A percentile compares a stretch with the other conserved stretches of the same genome.
These are phyloP conservation scores for Netelia fuscicornis DNA, from an alignment of 2,888 invertebrate genomes.

Conservation along the genomic window DNA sequence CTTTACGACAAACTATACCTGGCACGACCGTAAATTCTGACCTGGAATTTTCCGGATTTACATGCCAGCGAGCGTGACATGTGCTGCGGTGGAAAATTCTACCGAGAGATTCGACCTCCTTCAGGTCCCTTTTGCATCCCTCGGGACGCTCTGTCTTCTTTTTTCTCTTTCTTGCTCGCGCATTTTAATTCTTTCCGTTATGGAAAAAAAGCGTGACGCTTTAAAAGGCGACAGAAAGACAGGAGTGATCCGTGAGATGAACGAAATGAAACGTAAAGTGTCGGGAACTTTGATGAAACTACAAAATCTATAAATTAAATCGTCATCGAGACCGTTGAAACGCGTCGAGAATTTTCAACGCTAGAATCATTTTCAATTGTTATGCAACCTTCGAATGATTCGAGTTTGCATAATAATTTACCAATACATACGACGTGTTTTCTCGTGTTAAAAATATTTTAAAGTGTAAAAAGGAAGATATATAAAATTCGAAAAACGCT, in stretches of 20 bases:
- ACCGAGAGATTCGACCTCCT: slow-evolving; percentile 56
- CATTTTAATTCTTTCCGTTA: slow-evolving; percentile 4
- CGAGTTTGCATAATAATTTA: too few species aligned
- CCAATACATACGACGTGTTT: too few species aligned
- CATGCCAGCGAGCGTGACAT: slow-evolving; percentile 52
- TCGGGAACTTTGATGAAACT: background rate
- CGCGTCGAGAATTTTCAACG: too few species aligned
- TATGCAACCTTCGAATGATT: too few species aligned
- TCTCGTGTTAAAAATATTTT: too few species aligned
- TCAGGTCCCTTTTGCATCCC: slow-evolving; percentile 38
- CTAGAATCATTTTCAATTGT: too few species aligned
- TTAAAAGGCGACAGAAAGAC: slow-evolving; percentile 13
- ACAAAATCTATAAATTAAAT: background rate
- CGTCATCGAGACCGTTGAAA: too few species aligned
- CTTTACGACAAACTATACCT: slow-evolving; percentile 60
- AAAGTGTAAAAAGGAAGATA: background rate
- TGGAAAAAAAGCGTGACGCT: slow-evolving; percentile 18
- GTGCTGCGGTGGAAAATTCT: slow-evolving; percentile 55
- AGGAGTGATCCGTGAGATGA: slow-evolving; percentile 3
- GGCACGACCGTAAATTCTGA: slow-evolving; percentile 64
- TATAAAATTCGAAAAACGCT: slow-evolving; percentile 3
- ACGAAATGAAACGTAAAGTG: slow-evolving; percentile 11
- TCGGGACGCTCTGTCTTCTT: slow-evolving; percentile 28
- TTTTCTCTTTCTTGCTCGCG: slow-evolving; percentile 10
- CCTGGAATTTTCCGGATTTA: slow-evolving; percentile 68